Evolutionary conservation across 2,113 vertebrate genomes (phyloP).

Genomic region (Potamarius usumacintae): DNA sequence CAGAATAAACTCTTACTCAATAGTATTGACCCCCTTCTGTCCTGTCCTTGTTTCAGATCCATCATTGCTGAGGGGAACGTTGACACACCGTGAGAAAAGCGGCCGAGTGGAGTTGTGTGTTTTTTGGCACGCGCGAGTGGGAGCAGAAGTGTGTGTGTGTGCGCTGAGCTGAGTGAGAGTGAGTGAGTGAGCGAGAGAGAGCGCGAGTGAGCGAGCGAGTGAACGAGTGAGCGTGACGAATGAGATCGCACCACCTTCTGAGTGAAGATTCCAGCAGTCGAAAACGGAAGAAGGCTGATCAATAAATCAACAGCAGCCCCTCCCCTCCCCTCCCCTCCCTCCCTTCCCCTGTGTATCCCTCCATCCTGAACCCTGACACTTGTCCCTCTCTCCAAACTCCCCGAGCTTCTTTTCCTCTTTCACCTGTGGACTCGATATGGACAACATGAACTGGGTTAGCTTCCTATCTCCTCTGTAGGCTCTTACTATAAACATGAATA

Average conservation of each 20-base stretch:
- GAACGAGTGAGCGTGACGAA: conserved; percentile 85
- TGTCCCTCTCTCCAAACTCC: conserved; percentile 26
- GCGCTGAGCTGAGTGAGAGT: conserved; percentile 88
- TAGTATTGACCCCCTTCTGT: neutral
- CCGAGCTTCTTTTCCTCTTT: neutral
- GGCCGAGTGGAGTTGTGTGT: conserved; percentile 91
- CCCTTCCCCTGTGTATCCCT: neutral
- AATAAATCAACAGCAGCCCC: conserved; percentile 60
- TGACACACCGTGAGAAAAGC: conserved; percentile 72
- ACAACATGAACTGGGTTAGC: conserved; percentile 49
- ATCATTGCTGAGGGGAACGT: conserved; percentile 67
- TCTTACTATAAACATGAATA: conserved; percentile 49
- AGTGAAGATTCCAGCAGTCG: conserved; percentile 78
- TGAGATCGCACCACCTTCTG: conserved; percentile 88
- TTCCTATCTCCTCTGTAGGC: conserved; percentile 52
- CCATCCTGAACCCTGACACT: neutral
- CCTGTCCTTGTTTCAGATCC: conserved; percentile 72
- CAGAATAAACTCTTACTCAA: neutral
- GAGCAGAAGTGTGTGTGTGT: conserved; percentile 80
- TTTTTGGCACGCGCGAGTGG: conserved; percentile 71
- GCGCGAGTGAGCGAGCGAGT: conserved; percentile 76
- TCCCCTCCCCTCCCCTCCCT: conserved; percentile 27
- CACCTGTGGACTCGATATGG: conserved; percentile 53
- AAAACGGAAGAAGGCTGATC: conserved; percentile 47
- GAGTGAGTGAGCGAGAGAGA: conserved; percentile 78